A percentile compares a stretch with the other conserved stretches of the same genome.
These are phyloP conservation scores for Drymonia ruficornis DNA, from an alignment of 2,888 invertebrate species.

Conservation along the genomic window DNA sequence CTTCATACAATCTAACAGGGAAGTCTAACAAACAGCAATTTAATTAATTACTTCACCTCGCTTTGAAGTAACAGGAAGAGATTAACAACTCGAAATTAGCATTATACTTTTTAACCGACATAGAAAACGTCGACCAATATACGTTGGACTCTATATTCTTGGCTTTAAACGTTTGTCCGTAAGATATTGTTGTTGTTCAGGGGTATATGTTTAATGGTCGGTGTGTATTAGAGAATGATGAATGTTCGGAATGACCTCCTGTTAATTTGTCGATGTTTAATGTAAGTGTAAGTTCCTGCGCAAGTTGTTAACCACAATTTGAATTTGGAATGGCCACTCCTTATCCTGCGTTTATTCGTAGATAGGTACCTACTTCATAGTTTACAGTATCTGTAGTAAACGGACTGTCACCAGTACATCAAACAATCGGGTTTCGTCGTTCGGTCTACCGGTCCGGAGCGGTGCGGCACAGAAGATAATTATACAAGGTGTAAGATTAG, in stretches of 20 bases:
- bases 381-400: too few species aligned
- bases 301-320: constrained; percentile 6
- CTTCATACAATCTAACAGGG: constrained; percentile 1
- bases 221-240: constrained; percentile 45
- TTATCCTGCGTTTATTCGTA: not conserved
- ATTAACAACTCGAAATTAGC: constrained; percentile 27
- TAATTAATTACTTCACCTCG: constrained; percentile 28
- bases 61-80: constrained; percentile 33
- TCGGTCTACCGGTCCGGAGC: too few species aligned
- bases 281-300: constrained; percentile 28
- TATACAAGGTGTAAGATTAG: too few species aligned
- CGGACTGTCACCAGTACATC: too few species aligned
- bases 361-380: too few species aligned
- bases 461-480: too few species aligned
- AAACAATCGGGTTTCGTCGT: too few species aligned
- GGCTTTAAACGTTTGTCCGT: not conserved
- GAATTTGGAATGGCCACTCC: not conserved
- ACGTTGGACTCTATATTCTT: constrained; percentile 15
- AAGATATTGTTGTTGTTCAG: not conserved
- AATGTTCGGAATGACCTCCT: constrained; percentile 46
- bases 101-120: constrained; percentile 24
- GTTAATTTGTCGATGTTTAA: constrained; percentile 42
- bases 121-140: constrained; percentile 19
- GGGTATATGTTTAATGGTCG: constrained; percentile 36
- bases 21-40: constrained; percentile 9